phyloP scores from a whole-genome alignment of 1,140 invertebrate species.

The Bemisia tabaci region DNA sequence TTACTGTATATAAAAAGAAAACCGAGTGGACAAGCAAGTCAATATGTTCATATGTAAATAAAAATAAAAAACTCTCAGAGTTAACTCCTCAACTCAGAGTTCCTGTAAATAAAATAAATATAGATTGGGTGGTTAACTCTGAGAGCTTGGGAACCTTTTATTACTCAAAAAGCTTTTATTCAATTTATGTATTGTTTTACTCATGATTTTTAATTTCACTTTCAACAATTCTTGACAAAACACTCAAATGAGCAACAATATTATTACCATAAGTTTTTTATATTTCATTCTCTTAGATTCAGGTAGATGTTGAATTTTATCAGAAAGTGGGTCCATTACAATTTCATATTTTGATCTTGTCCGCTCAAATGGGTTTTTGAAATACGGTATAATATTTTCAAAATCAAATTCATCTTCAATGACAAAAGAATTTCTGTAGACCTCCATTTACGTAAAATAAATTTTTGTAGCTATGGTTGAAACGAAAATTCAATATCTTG shows the following conservation, averaged over 20 bases:
- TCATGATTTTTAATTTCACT: conserved; percentile 3
- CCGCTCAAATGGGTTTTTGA: conserved; percentile 9
- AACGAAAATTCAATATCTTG: no score
- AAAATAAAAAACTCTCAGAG: no score
- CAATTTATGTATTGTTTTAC: no score
- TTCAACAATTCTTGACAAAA: conserved; percentile 8
- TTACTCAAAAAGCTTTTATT: no score
- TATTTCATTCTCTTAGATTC: conserved; percentile 11
- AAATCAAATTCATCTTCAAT: conserved; percentile 10
- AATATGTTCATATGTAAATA: no score
- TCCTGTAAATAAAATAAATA: neutral
- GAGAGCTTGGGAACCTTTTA: no score
- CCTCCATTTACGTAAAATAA: conserved; percentile 10
- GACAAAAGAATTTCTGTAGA: conserved; percentile 9
- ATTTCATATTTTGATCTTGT: conserved; percentile 13
- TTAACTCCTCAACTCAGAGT: no score
- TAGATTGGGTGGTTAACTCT: no score
- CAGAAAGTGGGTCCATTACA: conserved; percentile 12
- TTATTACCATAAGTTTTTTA: conserved; percentile 11
- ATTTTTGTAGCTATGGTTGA: conserved; percentile 7
- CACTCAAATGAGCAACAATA: conserved; percentile 11
- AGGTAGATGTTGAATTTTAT: conserved; percentile 12
- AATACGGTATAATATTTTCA: conserved; percentile 13
- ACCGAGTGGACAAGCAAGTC: no score
- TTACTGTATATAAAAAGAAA: neutral